Evolutionary conservation across 2,797 vertebrate genomes (phyloP).

Genomic region (Petrocephalus schoutedeni): DNA sequence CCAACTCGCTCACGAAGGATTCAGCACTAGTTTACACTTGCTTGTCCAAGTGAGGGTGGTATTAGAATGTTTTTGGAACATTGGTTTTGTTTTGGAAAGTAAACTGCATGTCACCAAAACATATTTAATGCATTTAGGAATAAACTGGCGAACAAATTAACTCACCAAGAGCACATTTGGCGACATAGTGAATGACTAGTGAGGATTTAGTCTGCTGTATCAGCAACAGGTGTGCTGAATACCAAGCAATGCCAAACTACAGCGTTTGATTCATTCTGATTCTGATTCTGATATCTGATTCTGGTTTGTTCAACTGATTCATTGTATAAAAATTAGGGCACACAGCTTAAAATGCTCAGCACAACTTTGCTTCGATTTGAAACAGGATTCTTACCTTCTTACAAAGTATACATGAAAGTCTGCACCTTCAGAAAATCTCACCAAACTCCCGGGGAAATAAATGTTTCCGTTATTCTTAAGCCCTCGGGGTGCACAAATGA

Average conservation of each 20-base stretch:
- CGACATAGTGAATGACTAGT: neutral
- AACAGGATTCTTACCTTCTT: neutral
- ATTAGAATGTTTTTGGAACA: no score
- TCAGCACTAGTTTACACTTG: no score
- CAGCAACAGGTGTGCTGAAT: neutral
- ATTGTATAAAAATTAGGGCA: neutral
- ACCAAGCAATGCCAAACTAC: neutral
- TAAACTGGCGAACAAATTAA: neutral
- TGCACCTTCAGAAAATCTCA: neutral
- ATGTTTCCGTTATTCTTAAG: neutral
- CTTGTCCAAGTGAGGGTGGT: no score
- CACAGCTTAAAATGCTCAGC: neutral
- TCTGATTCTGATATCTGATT: no score
- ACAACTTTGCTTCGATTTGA: neutral
- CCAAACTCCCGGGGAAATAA: neutral
- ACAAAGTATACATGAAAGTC: constrained; percentile 3
- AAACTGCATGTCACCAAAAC: no score
- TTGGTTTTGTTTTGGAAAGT: no score
- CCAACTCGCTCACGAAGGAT: no score
- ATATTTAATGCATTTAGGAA: neutral
- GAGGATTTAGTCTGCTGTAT: neutral
- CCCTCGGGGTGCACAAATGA: neutral
- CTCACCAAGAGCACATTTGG: neutral
- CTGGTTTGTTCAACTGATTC: neutral
- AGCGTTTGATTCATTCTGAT: no score